phyloP scores from a whole-genome alignment of 2,888 invertebrate species.

The Andrena chrysosceles region DNA sequence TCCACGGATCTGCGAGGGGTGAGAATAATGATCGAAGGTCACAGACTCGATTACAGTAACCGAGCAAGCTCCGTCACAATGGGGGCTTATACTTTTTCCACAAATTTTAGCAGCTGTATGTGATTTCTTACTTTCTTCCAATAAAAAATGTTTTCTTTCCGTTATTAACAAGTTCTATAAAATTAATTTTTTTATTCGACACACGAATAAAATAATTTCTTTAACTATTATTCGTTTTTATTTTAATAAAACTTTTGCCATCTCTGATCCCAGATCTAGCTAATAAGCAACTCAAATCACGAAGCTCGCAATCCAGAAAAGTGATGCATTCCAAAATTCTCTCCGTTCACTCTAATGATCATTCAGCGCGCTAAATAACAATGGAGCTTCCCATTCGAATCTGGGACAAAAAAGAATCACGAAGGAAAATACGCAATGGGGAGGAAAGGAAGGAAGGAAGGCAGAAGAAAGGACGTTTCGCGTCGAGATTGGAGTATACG shows the following conservation, averaged over 20 bases:
- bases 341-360: background rate
- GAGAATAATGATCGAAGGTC: background rate
- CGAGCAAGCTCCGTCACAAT: too few species aligned
- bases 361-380: constrained; percentile 31
- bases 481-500: constrained; percentile 48
- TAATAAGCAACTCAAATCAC: constrained; percentile 4
- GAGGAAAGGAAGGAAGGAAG: background rate
- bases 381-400: constrained; percentile 28
- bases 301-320: constrained; percentile 1
- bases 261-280: too few species aligned
- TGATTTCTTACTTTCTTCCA: too few species aligned
- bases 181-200: too few species aligned
- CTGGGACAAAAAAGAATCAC: background rate
- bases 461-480: constrained; percentile 19
- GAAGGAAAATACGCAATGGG: background rate
- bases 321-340: background rate
- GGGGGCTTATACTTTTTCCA: too few species aligned
- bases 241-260: too few species aligned
- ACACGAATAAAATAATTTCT: too few species aligned
- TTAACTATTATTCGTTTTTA: too few species aligned
- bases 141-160: too few species aligned
- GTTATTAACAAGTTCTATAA: too few species aligned
- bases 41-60: background rate
- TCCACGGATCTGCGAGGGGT: background rate
- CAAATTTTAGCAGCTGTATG: background rate